Base-by-base conservation (phyloP, 1,140 invertebrate genomes). In the Leptinotarsa texana region DNA sequence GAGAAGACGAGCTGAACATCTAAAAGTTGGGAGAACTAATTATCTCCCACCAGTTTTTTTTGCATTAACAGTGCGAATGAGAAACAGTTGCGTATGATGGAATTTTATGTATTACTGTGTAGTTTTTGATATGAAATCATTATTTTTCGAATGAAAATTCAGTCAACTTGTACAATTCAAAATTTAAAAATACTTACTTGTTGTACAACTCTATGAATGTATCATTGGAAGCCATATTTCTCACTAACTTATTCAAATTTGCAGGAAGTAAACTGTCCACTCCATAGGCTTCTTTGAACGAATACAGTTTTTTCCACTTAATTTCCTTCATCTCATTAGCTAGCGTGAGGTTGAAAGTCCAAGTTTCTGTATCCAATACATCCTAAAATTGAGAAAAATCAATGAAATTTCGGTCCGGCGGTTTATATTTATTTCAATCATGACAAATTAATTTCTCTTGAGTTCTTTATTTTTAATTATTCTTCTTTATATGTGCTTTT, bases 281-380 rank as follows among this genome's bases (percentile, higher is more conserved):
- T 17, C 85, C 86, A 80, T 90, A 94, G 63, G 88, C 88, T 61
- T 91, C 87, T 79, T 87, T 89, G 74, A 94, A 92, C 8, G 89
- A 89, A 80, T 94, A 94, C 8, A 92, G 87, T 81, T 89, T 86
- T 67, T 87, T 89, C 92, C 93, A 94, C 24, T 86, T 80, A 74
- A 85, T 70, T 11, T 86, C 77, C 1, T 83, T 83, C 47, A 80
- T 63, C n/a, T 87, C 74, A 83, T 96, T 96, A 0, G 94, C 94
- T 83, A 89, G 86, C 0, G 92, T 94, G 1, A 96, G 80, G 83
- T 96, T 94, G 79, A 93, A 91, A 3, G 91, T 91, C 86, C 91
- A 96, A 17, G 92, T 94, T 4, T 91, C 87, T 63, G 90, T 89
- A 82, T 94, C 91, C 42, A 89, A 75, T 1, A 94, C 89, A 77